Conservation (phyloP, 2,113 vertebrate species). For the Barbus barbus region DNA sequence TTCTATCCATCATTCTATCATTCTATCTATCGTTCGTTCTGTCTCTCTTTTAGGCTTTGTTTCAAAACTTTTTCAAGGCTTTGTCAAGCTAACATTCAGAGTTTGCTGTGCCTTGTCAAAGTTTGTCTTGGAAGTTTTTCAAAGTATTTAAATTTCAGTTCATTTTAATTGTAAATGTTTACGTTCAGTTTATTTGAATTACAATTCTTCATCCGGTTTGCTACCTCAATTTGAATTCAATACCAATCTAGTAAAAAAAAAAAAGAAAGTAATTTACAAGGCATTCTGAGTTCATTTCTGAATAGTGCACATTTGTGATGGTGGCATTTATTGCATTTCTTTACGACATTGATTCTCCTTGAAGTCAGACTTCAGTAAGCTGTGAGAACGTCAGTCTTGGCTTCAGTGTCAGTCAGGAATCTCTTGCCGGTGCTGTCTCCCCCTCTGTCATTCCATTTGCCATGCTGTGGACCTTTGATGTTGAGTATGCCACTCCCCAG, state of each 20-base stretch:
- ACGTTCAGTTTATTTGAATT: neutral
- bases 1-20: too few species aligned
- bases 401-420: constrained; percentile 3
- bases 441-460: constrained; percentile 15
- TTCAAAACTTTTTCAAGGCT: too few species aligned
- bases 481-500: constrained; percentile 1
- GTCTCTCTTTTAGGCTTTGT: too few species aligned
- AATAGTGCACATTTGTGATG: neutral
- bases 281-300: neutral
- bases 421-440: too few species aligned
- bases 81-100: too few species aligned
- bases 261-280: too few species aligned
- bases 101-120: too few species aligned
- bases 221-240: neutral
- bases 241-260: too few species aligned
- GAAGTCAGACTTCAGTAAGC: neutral
- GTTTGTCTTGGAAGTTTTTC: too few species aligned
- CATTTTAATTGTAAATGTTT: too few species aligned
- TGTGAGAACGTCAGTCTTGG: neutral
- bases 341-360: constrained; percentile 28
- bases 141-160: too few species aligned
- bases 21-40: too few species aligned
- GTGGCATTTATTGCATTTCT: neutral
- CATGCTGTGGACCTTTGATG: constrained; percentile 36
- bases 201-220: neutral